Evolutionary conservation across 2,888 invertebrate species (phyloP).

Genomic region (Petrolisthes cinctipes): DNA sequence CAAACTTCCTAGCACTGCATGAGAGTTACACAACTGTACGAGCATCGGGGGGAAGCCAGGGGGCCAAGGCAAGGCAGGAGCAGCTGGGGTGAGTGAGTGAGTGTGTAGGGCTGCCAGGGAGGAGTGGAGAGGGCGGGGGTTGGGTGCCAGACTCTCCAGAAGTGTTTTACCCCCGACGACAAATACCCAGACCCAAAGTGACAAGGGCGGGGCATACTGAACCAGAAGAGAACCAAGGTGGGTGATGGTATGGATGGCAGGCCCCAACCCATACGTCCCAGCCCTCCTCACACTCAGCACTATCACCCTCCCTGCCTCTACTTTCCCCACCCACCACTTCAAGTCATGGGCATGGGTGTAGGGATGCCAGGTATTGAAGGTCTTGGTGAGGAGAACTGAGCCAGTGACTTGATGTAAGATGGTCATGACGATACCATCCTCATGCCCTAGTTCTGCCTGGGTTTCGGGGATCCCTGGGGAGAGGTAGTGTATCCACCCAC

Average conservation of each 20-base stretch:
- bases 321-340: slow-evolving; percentile 54
- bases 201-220: slow-evolving; percentile 32
- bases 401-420: slow-evolving; percentile 46
- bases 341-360: slow-evolving; percentile 48
- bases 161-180: slow-evolving; percentile 48
- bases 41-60: neutral
- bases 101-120: slow-evolving; percentile 15
- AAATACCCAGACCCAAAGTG: slow-evolving; percentile 60
- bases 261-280: slow-evolving; percentile 46
- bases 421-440: slow-evolving; percentile 52
- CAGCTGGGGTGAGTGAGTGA: slow-evolving; percentile 3
- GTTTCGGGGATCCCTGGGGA: neutral
- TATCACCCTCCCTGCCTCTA: slow-evolving; percentile 50
- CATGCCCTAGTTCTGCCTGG: neutral
- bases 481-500: neutral
- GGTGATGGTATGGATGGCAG: slow-evolving; percentile 17
- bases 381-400: slow-evolving; percentile 25
- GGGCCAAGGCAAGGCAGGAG: neutral
- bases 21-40: slow-evolving; percentile 19
- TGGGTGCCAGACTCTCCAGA: slow-evolving; percentile 36
- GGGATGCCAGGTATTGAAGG: slow-evolving; percentile 53
- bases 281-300: slow-evolving; percentile 37
- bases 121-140: neutral
- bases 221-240: slow-evolving; percentile 45
- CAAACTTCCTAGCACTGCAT: slow-evolving; percentile 37